Conservation (phyloP, 1,140 invertebrate genomes). For the Muscidifurax raptorellus region DNA sequence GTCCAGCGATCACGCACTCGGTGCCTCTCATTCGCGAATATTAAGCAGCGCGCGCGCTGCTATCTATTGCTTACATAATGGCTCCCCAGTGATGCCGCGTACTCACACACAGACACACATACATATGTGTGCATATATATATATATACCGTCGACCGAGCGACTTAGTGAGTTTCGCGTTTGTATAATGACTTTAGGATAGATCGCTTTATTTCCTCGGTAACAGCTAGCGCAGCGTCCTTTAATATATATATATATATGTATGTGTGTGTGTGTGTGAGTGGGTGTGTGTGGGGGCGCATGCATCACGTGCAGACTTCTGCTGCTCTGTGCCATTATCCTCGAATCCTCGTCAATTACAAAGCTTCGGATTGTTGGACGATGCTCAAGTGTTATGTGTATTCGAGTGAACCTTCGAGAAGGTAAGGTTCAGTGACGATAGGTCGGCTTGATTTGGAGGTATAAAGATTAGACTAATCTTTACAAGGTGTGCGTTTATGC, state of each 20-base stretch:
- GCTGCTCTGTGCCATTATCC: neutral
- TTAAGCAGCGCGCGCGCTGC: neutral
- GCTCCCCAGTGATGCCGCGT: neutral
- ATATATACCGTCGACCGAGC: neutral
- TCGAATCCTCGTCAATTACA: slow-evolving; percentile 32
- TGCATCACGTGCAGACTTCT: neutral
- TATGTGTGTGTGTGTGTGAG: too few species aligned
- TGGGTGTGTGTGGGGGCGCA: too few species aligned
- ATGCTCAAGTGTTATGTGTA: neutral
- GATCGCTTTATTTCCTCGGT: slow-evolving; percentile 41
- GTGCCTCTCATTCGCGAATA: slow-evolving; percentile 15
- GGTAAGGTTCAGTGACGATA: too few species aligned
- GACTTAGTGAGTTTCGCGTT: slow-evolving; percentile 25
- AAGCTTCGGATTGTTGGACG: neutral
- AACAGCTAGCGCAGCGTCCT: neutral
- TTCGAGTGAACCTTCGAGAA: too few species aligned
- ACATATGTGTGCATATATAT: neutral
- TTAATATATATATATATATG: neutral
- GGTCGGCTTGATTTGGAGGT: too few species aligned
- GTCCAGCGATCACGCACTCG: neutral
- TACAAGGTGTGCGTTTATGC: too few species aligned
- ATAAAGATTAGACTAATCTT: too few species aligned
- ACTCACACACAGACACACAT: neutral
- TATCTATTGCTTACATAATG: slow-evolving; percentile 30
- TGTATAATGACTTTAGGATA: slow-evolving; percentile 42